Evolutionary conservation across 2,888 invertebrate species (phyloP), one percentile per base, ranked within the genome.

Genomic region (Diarsia mendica): DNA sequence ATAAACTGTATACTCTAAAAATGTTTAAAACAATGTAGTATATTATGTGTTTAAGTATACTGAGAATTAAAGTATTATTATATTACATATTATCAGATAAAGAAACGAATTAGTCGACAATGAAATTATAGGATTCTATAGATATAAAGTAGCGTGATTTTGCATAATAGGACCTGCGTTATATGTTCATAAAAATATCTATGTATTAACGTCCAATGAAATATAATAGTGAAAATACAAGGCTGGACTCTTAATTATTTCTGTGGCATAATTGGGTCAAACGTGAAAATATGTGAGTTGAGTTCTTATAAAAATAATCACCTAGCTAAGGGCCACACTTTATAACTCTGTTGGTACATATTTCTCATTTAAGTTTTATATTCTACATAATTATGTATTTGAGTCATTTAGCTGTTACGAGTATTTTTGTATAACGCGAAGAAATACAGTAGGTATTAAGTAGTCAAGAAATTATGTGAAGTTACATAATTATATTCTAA

Each of bases 31-130:
- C 51, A 77, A 70, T 82, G 67, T 85, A 75, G 58, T 70, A 53
- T 5, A 33, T 11, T 66, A 66, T 74, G 44, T 74, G 66, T 72
- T 65, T 65, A 63, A 80, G 61, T 70, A 60, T 67, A 83, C 67
- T 68, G 39, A 82, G 63, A 79, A 67, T 55, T 15, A 20, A 78
- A 85, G 83, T 83, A 83, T 78, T 83, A 85, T 68, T 85, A 71
- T 18, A 39, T 60, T 66, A 33, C 53, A 33, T 53, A 44, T 83
- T 66, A 64, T 58, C 28, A 60, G n/a, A 65, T 48, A 73, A 75
- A 15, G 48, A 75, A 66, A 81, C 77, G 76, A 82, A 85, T 85
- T 82, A 85, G 69, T 81, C 48, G 66, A 55, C n/a, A 72, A 84
- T 85, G 61, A 71, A 73, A 66, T 65, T 58, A 51, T 66, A 58